These are phyloP conservation scores for Drosophila lacertosa DNA, from an alignment of 1,140 invertebrate genomes.

Conservation along the genomic window DNA sequence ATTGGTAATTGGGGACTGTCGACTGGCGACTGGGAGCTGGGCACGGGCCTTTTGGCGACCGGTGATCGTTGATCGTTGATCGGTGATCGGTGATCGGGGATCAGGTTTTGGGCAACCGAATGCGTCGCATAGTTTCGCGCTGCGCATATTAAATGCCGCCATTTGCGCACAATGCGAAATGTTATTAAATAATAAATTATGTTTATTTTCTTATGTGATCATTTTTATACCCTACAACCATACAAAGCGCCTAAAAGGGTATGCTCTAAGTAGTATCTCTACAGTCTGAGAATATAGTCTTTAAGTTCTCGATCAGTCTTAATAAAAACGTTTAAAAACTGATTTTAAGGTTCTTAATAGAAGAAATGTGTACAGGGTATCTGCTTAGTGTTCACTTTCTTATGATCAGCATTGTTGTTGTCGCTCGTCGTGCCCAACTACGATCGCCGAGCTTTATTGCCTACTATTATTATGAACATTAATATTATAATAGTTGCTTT, in stretches of 20 bases:
- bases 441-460: conserved; percentile 28
- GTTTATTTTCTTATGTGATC: conserved; percentile 53
- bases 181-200: conserved; percentile 73
- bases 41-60: neutral
- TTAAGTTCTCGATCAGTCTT: no score
- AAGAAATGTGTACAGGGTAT: neutral
- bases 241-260: neutral
- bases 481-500: conserved; percentile 12
- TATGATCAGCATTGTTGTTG: conserved; percentile 31
- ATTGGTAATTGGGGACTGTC: conserved; percentile 14
- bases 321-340: no score
- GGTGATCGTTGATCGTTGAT: neutral
- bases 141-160: conserved; percentile 53
- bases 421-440: conserved; percentile 52
- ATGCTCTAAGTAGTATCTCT: no score
- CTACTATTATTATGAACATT: conserved; percentile 5
- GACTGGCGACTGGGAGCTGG: neutral
- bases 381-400: conserved; percentile 3
- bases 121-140: conserved; percentile 56
- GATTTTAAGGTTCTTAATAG: no score
- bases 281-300: no score
- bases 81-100: neutral
- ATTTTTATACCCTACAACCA: neutral
- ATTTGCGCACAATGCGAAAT: conserved; percentile 49
- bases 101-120: conserved; percentile 21